A percentile compares a stretch with the other conserved stretches of the same genome.
phyloP scores from a whole-genome alignment of 2,797 vertebrate genomes.

The Mionectes olivaceus region DNA sequence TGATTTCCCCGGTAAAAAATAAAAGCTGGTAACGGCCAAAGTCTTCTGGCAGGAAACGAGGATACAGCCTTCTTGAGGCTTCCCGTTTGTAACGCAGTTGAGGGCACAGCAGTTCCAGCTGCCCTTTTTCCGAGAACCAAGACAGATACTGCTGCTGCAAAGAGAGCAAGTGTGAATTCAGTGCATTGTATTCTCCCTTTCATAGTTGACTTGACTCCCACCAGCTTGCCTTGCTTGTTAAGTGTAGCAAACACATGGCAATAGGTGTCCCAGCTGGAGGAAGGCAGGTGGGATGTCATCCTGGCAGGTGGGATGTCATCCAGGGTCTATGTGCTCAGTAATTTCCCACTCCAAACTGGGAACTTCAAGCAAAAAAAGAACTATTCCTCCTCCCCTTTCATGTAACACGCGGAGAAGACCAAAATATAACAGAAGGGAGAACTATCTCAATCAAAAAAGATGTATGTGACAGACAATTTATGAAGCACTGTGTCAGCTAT shows the following conservation, averaged over 20 bases:
- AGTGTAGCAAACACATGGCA: accelerated
- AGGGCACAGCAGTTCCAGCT: neutral
- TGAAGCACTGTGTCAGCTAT: accelerated
- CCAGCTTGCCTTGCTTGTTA: neutral
- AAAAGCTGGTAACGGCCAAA: neutral
- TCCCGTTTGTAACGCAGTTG: accelerated
- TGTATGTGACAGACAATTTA: neutral
- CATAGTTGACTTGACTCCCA: neutral
- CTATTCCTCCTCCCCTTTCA: neutral
- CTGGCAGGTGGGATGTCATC: accelerated
- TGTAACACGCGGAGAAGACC: neutral
- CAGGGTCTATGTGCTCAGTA: accelerated
- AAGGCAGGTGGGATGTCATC: neutral
- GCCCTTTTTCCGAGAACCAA: neutral
- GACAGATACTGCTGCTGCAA: neutral
- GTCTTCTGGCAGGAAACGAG: neutral
- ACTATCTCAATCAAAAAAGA: neutral
- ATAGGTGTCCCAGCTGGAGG: neutral
- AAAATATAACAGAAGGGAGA: neutral
- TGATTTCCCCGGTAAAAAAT: neutral
- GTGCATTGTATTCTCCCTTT: accelerated
- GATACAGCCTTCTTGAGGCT: neutral
- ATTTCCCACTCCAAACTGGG: neutral
- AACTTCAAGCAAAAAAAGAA: neutral
- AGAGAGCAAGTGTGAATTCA: neutral